Base-by-base conservation (phyloP, 2,113 vertebrate genomes). In the Rhineura floridana region DNA sequence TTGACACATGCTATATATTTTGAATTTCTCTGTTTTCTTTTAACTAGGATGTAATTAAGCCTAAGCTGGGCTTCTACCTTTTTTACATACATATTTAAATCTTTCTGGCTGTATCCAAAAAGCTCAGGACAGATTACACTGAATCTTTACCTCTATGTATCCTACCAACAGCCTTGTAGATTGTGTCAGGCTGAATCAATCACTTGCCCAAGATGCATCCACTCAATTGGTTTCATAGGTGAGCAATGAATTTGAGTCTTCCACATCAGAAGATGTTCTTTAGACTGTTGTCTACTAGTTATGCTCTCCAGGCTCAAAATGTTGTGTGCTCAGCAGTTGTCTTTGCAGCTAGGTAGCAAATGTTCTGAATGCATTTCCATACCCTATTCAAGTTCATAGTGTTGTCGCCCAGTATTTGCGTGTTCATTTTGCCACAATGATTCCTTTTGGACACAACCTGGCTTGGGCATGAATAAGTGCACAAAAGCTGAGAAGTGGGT, bases 1-100 rank as follows among this genome's bases (percentile, higher is more conserved):
- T 87, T 81, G n/a, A 39, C n/a, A n/a, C 44, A 46, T 90, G 91
- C 52, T 83, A 48, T 69, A 55, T 59, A 80, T 59, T 88, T 78
- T 81, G 30, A 17, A 62, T 75, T 85, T 85, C n/a, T 52, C 13
- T 59, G 33, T 46, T 52, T 67, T 19, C 39, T 7, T 83, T 67
- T 33, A 48, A n/a, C 30, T 44, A 48, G 15, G 4, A 65, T 30
- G 19, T 84, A 52, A 84, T 25, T 72, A 70, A 84, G 19, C n/a
- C 4, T 30, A 52, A 52, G 19, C 21, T 55, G 33, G 46, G 8
- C 19, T 25, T 52, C n/a, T 72, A 28, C 48, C 33, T 50, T 84
- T 83, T 19, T 25, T 10, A 2, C 33, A 15, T 72, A 28, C 5
- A n/a, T 46, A 46, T 83, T 36, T 70, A 70, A 9, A 70, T 83